These are phyloP conservation scores for Psittacula echo DNA, from an alignment of 2,797 vertebrate species.

Conservation along the genomic window DNA sequence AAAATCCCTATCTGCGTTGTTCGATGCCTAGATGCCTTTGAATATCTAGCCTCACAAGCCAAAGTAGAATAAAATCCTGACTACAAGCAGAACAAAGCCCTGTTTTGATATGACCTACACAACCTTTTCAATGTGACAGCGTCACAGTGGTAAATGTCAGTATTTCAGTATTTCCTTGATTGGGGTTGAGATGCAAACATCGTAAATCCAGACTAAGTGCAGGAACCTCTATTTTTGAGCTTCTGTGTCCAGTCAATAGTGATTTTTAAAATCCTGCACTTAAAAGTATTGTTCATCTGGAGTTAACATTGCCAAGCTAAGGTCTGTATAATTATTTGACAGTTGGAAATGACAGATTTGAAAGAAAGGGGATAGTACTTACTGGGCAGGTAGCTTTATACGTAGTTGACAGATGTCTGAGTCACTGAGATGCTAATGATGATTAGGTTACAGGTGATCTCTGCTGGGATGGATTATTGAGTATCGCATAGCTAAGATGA, in stretches of 20 bases:
- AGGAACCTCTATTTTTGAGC: neutral
- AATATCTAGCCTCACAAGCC: neutral
- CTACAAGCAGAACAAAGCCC: neutral
- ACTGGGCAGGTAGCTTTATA: neutral
- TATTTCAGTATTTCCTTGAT: neutral
- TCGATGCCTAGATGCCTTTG: slow-evolving; percentile 9
- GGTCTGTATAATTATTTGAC: neutral
- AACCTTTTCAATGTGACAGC: neutral
- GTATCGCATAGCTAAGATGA: neutral
- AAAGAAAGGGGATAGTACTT: neutral
- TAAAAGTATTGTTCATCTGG: neutral
- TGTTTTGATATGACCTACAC: neutral
- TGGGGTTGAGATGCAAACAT: neutral
- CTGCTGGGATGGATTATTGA: slow-evolving; percentile 26
- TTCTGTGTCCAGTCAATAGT: neutral
- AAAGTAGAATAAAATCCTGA: neutral
- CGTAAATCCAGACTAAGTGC: neutral
- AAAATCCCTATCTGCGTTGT: slow-evolving; percentile 26
- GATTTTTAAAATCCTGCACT: neutral
- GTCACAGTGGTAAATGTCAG: neutral
- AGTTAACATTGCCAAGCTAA: neutral
- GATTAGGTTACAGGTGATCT: neutral
- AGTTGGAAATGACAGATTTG: neutral
- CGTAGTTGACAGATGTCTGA: neutral
- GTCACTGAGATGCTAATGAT: neutral